Evolutionary conservation across 64 coral and sea anemone species (phyloP).

Genomic region (Porites lutea): DNA sequence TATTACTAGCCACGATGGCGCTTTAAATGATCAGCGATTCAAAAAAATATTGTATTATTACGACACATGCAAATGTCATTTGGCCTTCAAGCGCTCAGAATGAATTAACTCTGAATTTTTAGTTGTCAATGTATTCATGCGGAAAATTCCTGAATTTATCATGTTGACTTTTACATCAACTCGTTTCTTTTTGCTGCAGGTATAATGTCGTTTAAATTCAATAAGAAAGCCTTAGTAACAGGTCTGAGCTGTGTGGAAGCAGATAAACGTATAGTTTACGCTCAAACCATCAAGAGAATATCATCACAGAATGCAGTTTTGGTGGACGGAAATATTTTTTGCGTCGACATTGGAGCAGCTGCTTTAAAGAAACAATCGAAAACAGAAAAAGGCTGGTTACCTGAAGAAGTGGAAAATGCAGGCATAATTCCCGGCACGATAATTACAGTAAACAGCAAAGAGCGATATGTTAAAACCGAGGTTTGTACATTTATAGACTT

Average conservation of each 20-base stretch:
- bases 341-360: slow-evolving; percentile 31
- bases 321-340: slow-evolving; percentile 23
- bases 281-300: slow-evolving; percentile 27
- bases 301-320: slow-evolving; percentile 13
- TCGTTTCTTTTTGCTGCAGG: background rate
- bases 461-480: slow-evolving; percentile 48
- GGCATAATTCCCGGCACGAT: slow-evolving; percentile 7
- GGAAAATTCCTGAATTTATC: too few relatives aligned
- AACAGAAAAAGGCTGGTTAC: slow-evolving; percentile 6
- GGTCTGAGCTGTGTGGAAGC: slow-evolving; percentile 2
- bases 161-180: too few relatives aligned
- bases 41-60: background rate
- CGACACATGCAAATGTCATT: background rate
- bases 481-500: background rate
- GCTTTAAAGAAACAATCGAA: slow-evolving; percentile 46
- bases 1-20: too few relatives aligned
- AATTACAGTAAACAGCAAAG: slow-evolving; percentile 35
- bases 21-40: background rate
- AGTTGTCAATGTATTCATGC: too few relatives aligned
- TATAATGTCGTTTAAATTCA: slow-evolving; percentile 43
- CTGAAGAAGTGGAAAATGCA: slow-evolving; percentile 38
- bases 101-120: too few relatives aligned
- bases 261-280: slow-evolving; percentile 34
- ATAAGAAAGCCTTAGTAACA: slow-evolving; percentile 36
- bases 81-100: background rate